Conservation (phyloP, 2,888 invertebrate species). For the Sisyra nigra region DNA sequence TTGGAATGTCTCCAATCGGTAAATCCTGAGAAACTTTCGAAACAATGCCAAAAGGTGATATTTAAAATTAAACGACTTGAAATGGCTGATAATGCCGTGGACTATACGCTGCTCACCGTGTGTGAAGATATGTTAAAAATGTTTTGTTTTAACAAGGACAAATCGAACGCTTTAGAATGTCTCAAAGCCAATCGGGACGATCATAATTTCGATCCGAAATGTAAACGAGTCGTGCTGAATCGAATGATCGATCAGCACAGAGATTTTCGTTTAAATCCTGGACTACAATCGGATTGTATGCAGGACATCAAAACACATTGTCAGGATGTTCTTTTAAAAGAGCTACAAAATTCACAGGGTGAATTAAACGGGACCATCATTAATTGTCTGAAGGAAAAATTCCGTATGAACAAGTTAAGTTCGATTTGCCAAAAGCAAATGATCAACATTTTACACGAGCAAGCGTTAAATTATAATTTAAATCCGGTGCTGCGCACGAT, state of each 20-base stretch:
- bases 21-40: conserved; percentile 39
- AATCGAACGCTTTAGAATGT: conserved; percentile 55
- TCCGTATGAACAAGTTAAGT: conserved; percentile 56
- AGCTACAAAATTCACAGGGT: conserved; percentile 31
- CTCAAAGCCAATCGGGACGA: conserved; percentile 65
- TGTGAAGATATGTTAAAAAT: conserved; percentile 77
- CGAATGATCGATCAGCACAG: conserved; percentile 81
- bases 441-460: conserved; percentile 65
- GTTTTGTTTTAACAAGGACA: conserved; percentile 62
- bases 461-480: conserved; percentile 78
- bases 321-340: conserved; percentile 26
- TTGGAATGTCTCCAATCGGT: conserved; percentile 60
- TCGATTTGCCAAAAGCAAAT: conserved; percentile 69
- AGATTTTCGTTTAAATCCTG: conserved; percentile 80
- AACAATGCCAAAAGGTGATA: conserved; percentile 59
- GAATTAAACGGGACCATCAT: conserved; percentile 74
- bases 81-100: conserved; percentile 70
- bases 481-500: conserved; percentile 74
- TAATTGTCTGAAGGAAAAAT: conserved; percentile 67
- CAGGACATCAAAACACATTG: conserved; percentile 54
- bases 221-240: conserved; percentile 68
- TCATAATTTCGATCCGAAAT: conserved; percentile 63
- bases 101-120: conserved; percentile 66
- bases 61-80: conserved; percentile 79
- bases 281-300: conserved; percentile 64